Evolutionary conservation across 2,113 vertebrate species (phyloP).

Genomic region (Haemorhous mexicanus): DNA sequence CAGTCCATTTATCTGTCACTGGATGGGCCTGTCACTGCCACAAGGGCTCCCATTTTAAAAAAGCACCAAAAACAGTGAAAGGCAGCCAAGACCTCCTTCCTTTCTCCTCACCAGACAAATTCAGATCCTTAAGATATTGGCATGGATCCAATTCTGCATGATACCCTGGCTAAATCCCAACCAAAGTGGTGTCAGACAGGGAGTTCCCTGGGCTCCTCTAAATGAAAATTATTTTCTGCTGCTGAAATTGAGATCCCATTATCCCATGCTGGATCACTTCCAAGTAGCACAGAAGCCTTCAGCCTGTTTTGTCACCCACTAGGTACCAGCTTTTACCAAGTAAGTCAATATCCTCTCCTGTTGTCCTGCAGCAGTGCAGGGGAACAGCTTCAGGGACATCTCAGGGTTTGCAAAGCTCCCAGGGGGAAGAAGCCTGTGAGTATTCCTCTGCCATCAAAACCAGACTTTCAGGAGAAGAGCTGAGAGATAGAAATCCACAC

Average conservation of each 20-base stretch:
- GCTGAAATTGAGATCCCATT: not conserved
- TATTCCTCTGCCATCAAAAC: not conserved
- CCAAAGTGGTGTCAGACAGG: not conserved
- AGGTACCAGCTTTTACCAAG: not conserved
- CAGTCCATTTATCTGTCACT: not conserved
- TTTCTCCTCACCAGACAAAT: not conserved
- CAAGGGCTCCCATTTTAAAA: not conserved
- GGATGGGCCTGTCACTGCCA: not conserved
- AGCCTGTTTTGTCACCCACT: not conserved
- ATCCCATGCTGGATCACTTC: not conserved
- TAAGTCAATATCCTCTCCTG: not conserved
- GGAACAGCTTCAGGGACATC: not conserved
- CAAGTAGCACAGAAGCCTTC: not conserved
- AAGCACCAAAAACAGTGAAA: not conserved
- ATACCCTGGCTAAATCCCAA: not conserved
- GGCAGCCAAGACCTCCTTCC: not conserved
- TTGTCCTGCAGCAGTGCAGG: not conserved
- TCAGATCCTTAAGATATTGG: not conserved
- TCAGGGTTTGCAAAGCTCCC: not conserved
- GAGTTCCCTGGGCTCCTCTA: not conserved
- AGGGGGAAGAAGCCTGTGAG: not conserved
- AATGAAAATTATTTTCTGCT: not conserved
- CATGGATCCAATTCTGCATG: not conserved
- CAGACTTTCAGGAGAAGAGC: not conserved
- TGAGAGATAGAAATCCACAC: not conserved